Evolutionary conservation across 2,888 invertebrate species (phyloP).

Genomic region (Drosophila buzzatii): DNA sequence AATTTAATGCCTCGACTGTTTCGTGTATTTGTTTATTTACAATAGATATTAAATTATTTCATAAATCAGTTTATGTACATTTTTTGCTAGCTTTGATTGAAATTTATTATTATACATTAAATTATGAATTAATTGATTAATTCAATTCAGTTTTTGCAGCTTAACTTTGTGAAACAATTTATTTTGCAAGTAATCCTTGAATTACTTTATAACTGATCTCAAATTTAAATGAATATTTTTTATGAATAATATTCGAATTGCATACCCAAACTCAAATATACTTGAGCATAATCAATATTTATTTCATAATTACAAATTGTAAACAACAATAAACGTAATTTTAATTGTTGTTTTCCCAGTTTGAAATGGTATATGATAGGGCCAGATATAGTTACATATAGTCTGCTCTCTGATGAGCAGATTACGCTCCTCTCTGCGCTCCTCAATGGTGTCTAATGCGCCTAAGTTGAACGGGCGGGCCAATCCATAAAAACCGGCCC

Average conservation of each 20-base stretch:
- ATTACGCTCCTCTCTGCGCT: slow-evolving; percentile 23
- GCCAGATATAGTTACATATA: background rate
- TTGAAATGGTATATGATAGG: background rate
- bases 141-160: too few relatives aligned
- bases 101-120: background rate
- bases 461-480: slow-evolving; percentile 20
- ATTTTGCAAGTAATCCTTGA: background rate
- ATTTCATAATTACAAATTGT: background rate
- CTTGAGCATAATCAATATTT: background rate
- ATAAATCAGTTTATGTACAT: background rate
- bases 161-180: background rate
- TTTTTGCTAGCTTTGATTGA: background rate
- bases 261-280: too few relatives aligned
- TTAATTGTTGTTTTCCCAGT: background rate
- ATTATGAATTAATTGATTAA: background rate
- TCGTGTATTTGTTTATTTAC: background rate
- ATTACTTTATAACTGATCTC: too few relatives aligned
- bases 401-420: background rate
- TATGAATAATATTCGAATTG: too few relatives aligned
- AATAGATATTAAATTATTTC: background rate
- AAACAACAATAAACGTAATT: background rate
- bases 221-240: too few relatives aligned
- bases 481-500: slow-evolving; percentile 70
- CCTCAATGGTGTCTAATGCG: slow-evolving; percentile 25
- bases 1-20: background rate